Percentiles rank a stretch among this genome's conserved stretches.
These are phyloP conservation scores for Siniperca chuatsi DNA, from an alignment of 2,113 vertebrate species.

Conservation along the genomic window DNA sequence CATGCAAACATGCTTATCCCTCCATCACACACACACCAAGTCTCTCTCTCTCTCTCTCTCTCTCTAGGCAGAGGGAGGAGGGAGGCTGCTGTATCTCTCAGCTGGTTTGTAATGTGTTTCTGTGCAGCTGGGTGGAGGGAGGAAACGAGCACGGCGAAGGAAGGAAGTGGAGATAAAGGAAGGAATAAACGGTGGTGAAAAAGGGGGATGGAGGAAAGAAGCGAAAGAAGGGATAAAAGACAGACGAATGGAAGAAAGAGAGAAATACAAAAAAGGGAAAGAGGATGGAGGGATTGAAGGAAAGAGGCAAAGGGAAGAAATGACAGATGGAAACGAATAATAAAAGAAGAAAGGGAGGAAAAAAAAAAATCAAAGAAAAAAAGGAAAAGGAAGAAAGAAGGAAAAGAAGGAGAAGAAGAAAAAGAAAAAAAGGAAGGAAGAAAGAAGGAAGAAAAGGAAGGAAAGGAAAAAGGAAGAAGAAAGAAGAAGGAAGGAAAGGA, in stretches of 20 bases:
- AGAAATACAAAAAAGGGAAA: background rate
- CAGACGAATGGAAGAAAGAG: no score
- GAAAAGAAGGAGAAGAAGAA: background rate
- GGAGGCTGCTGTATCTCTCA: conserved; percentile 34
- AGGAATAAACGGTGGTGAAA: background rate
- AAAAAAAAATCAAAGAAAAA: background rate
- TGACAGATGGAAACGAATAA: background rate
- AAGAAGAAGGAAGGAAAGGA: no score
- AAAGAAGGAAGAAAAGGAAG: no score
- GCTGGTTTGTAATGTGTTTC: conserved; percentile 39
- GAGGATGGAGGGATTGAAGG: background rate
- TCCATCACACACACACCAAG: conserved; percentile 5
- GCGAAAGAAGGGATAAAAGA: no score
- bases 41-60: conserved; percentile 18
- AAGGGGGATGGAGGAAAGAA: no score
- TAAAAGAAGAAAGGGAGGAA: background rate
- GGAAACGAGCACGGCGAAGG: background rate
- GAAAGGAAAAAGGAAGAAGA: no score
- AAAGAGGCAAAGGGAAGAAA: background rate
- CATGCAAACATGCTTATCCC: conserved; percentile 30
- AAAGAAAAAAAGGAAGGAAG: background rate
- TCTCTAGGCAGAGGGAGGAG: conserved; percentile 15
- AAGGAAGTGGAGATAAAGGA: background rate
- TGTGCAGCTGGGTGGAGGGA: conserved; percentile 58
- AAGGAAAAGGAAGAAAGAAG: background rate